A percentile compares a stretch with the other conserved stretches of the same genome.
Evolutionary conservation across 2,797 vertebrate genomes (phyloP).

Genomic region (Vireo griseus): DNA sequence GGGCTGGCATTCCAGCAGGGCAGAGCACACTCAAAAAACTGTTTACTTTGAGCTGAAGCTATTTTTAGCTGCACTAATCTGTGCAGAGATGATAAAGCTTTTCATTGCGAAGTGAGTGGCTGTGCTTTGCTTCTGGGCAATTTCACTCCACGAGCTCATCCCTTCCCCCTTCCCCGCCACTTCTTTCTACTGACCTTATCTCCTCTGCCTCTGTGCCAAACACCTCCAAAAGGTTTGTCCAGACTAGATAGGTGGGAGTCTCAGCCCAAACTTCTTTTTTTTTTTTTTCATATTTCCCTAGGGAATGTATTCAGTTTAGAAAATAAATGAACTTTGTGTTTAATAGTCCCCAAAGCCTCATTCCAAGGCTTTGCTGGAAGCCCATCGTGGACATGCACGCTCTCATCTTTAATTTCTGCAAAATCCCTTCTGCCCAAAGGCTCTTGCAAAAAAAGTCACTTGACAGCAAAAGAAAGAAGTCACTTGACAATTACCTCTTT

Average conservation of each 20-base stretch:
- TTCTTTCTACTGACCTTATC: constrained; percentile 33
- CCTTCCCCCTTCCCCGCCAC: neutral
- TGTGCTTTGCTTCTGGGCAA: constrained; percentile 67
- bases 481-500: neutral
- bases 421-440: neutral
- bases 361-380: neutral
- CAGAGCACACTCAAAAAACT: constrained; percentile 33
- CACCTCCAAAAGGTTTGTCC: neutral
- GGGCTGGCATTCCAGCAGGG: neutral
- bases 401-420: neutral
- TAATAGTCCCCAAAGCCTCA: neutral
- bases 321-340: neutral
- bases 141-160: constrained; percentile 52
- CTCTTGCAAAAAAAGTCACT: neutral
- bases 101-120: constrained; percentile 55
- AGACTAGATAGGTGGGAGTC: neutral
- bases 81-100: constrained; percentile 72
- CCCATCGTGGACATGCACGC: neutral
- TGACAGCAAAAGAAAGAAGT: neutral
- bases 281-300: neutral
- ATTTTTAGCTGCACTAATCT: constrained; percentile 75
- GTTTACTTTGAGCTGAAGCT: constrained; percentile 70
- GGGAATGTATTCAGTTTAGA: neutral
- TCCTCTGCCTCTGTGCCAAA: neutral
- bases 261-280: neutral